Evolutionary conservation across 2,113 vertebrate genomes (phyloP).

Genomic region (Benitochromis conjunctus): DNA sequence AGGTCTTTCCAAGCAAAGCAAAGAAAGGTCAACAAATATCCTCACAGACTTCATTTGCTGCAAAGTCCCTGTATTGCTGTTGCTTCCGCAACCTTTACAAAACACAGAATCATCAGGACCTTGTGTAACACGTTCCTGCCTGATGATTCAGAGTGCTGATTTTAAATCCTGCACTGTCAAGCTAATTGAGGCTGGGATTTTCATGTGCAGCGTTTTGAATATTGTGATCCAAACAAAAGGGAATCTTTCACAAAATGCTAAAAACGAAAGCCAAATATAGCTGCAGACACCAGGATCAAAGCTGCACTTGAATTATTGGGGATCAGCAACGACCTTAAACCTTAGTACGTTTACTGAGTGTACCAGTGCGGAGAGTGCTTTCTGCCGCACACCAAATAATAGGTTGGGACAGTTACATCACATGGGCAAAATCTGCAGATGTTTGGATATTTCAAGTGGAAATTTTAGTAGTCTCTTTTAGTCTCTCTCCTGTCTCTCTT

Average conservation of each 20-base stretch:
- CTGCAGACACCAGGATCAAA: neutral
- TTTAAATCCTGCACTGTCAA: neutral
- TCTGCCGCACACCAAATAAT: neutral
- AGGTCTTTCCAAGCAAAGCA: conserved; percentile 53
- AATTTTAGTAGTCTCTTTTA: neutral
- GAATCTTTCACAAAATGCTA: neutral
- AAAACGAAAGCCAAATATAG: neutral
- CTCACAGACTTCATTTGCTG: conserved; percentile 5
- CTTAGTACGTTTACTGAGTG: neutral
- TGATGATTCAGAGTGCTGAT: neutral
- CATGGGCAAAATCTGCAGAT: neutral
- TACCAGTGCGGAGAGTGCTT: neutral
- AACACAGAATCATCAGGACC: neutral
- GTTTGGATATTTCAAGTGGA: neutral
- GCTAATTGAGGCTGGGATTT: neutral
- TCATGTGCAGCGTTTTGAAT: neutral
- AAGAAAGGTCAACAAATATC: conserved; percentile 65
- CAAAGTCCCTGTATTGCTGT: neutral
- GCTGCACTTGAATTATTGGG: neutral
- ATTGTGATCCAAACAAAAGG: neutral
- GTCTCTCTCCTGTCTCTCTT: neutral
- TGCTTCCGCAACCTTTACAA: neutral
- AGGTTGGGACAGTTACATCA: neutral
- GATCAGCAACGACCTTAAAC: neutral
- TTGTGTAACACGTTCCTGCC: neutral